These are phyloP conservation scores for Hyalella azteca DNA, from an alignment of 2,888 invertebrate genomes.

Conservation along the genomic window DNA sequence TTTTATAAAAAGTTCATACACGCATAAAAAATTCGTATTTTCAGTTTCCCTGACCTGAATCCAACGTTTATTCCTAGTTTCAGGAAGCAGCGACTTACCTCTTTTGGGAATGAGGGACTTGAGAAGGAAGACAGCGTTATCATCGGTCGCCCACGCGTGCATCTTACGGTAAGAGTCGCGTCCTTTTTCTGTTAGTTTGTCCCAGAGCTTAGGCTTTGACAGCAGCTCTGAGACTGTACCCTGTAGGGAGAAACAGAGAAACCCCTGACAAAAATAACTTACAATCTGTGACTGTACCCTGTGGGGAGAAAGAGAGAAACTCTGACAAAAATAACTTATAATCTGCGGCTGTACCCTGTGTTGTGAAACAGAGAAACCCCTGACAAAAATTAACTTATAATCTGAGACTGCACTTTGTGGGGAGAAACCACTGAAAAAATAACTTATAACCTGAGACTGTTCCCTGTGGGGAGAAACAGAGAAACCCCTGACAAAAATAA, in stretches of 20 bases:
- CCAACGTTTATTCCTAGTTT: background rate
- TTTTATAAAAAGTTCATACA: too few species aligned
- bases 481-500: background rate
- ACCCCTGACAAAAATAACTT: background rate
- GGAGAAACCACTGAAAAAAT: too few species aligned
- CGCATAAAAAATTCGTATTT: background rate
- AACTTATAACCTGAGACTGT: conserved; percentile 99
- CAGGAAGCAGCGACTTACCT: conserved; percentile 72
- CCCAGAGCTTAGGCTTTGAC: conserved; percentile 99
- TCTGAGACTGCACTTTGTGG: too few species aligned
- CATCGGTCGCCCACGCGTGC: conserved; percentile 99
- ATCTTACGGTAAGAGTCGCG: conserved; percentile 98
- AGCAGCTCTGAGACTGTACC: conserved; percentile 98
- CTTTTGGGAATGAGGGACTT: conserved; percentile 98
- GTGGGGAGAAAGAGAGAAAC: background rate
- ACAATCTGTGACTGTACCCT: background rate
- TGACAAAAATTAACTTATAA: too few species aligned
- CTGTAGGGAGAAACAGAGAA: conserved; percentile 66
- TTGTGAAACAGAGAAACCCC: too few species aligned
- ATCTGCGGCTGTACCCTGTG: too few species aligned
- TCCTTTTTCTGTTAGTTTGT: conserved; percentile 98
- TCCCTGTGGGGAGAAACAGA: conserved; percentile 72
- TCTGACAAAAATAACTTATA: background rate
- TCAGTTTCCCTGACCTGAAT: background rate
- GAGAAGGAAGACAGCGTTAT: conserved; percentile 93